phyloP scores from a whole-genome alignment of 2,888 invertebrate species.

The Dicroscelio sp. region DNA sequence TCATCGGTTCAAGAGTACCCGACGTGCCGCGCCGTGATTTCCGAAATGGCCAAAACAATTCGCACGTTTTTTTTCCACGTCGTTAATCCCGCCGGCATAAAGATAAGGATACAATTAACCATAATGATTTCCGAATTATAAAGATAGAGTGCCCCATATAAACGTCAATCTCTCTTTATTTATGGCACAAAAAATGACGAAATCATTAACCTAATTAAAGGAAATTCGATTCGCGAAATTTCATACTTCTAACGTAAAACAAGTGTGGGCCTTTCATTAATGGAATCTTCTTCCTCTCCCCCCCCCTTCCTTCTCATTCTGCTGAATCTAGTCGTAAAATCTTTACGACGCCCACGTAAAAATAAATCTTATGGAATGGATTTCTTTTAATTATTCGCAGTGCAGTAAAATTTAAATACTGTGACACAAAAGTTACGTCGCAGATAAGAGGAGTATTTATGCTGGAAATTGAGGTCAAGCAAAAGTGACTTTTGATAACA shows the following conservation, averaged over 20 bases:
- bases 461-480: slow-evolving; percentile 26
- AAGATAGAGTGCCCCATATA: background rate
- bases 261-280: background rate
- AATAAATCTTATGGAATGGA: slow-evolving; percentile 33
- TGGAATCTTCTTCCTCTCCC: too few species aligned
- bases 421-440: slow-evolving; percentile 2
- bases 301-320: too few species aligned
- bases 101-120: slow-evolving; percentile 16
- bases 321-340: slow-evolving; percentile 26
- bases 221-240: background rate
- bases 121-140: slow-evolving; percentile 11
- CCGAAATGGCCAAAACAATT: background rate
- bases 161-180: background rate
- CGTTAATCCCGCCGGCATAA: background rate
- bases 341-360: slow-evolving; percentile 13
- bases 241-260: background rate
- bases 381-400: slow-evolving; percentile 1
- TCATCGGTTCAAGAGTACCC: background rate
- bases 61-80: background rate
- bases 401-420: slow-evolving; percentile 29
- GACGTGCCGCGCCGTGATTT: too few species aligned
- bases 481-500: slow-evolving; percentile 60
- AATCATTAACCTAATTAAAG: background rate
- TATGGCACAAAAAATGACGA: background rate
- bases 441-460: slow-evolving; percentile 41